Evolutionary conservation across 2,888 invertebrate species (phyloP), one percentile per base, ranked within the genome.

Genomic region (Nymphalis urticae): DNA sequence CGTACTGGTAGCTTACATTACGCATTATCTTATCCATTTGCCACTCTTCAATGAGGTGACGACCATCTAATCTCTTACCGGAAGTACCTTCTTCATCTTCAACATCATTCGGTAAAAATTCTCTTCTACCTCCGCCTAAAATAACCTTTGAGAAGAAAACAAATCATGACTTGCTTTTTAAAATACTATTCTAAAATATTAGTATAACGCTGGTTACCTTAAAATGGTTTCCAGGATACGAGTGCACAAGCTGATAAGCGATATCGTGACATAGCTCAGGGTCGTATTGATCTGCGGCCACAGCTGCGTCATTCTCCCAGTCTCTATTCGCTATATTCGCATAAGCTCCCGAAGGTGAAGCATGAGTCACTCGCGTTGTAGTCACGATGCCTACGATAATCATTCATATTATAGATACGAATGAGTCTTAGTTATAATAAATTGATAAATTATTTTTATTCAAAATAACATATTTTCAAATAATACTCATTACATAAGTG

Each of bases 311-410:
- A 77, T 90, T 94, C 87, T 97, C 96, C 96, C 96, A 97, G 80
- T 95, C 92, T 51, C 96, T 93, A 74, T 95, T 86, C 0, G 96
- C 94, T 0, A 93, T 87, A 80, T 95, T 95, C 0, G 96, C 95
- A 82, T 95, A 79, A 10, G 78, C 74, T 0, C 94, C 87, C 1
- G 95, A 95, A 0, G 96, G 96, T 0, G 96, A 96, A 6, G 96
- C 97, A 82, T 97, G 96, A 0, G 97, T 97, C 1, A 97, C 94
- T 66, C 96, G 92, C 0, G 96, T 95, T 2, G 95, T 96, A 13
- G 97, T 97, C 27, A 97, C 96, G 19, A 95, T 84, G 0, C 95
- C 95, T 85, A 79, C 63, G 62, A 17, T 32, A 32, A 32, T 6
- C 27, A 32, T 32, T 32, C 27, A 32, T 1, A 32, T 32, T 32